Evolutionary conservation across 2,113 vertebrate species (phyloP).

Genomic region (Zosterops pallidus): DNA sequence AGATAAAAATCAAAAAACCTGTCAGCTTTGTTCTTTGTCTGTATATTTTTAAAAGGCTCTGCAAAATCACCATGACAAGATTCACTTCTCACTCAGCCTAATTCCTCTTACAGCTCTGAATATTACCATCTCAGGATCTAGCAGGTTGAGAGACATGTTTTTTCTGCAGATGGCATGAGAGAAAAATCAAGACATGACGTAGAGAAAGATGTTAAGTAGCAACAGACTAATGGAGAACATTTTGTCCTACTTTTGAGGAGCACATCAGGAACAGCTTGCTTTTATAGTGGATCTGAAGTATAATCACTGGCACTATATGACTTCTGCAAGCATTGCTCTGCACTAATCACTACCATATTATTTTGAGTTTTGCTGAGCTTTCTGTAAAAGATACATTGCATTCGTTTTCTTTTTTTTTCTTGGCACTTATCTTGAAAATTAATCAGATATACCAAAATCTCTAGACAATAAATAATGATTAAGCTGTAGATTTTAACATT

Average conservation of each 20-base stretch:
- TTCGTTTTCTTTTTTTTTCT: neutral
- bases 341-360: slow-evolving; percentile 47
- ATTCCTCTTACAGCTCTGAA: slow-evolving; percentile 21
- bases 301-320: slow-evolving; percentile 51
- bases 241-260: slow-evolving; percentile 60
- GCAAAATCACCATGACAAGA: neutral
- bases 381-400: neutral
- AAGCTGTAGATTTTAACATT: slow-evolving; percentile 14
- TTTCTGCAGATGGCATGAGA: slow-evolving; percentile 59
- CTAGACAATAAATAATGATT: slow-evolving; percentile 8
- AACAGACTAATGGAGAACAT: slow-evolving; percentile 66
- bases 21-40: neutral
- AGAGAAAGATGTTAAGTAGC: slow-evolving; percentile 54
- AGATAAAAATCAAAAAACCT: neutral
- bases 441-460: neutral
- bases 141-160: slow-evolving; percentile 51
- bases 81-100: neutral
- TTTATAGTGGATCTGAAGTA: slow-evolving; percentile 34
- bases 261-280: slow-evolving; percentile 66
- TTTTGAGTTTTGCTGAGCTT: slow-evolving; percentile 18
- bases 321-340: slow-evolving; percentile 28
- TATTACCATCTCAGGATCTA: slow-evolving; percentile 37
- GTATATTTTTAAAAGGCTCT: neutral
- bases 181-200: slow-evolving; percentile 44
- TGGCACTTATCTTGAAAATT: slow-evolving; percentile 9